These are phyloP conservation scores for Leptestheria dahalacensis DNA, from an alignment of 1,140 invertebrate genomes.

Conservation along the genomic window DNA sequence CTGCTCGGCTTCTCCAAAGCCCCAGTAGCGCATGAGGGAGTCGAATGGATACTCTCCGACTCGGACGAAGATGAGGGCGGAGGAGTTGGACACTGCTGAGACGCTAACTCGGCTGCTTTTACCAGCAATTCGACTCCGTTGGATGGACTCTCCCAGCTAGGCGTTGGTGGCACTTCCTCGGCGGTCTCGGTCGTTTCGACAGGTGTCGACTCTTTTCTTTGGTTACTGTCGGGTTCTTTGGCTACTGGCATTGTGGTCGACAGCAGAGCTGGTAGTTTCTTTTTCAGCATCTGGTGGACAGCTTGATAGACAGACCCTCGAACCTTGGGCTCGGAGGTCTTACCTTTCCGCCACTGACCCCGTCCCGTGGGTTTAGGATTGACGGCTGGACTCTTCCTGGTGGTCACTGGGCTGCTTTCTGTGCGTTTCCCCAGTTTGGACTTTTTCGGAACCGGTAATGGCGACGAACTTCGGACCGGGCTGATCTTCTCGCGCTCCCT, in stretches of 20 bases:
- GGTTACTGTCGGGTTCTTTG: neutral
- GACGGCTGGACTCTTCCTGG: neutral
- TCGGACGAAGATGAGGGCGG: neutral
- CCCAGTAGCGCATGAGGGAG: neutral
- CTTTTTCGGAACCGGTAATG: too few relatives aligned
- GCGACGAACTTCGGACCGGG: neutral
- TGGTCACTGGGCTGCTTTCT: neutral
- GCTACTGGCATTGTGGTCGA: neutral
- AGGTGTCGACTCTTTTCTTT: neutral
- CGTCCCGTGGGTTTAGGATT: neutral
- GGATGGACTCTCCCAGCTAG: neutral
- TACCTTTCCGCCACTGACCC: neutral
- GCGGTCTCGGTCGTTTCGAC: neutral
- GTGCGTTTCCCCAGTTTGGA: too few relatives aligned
- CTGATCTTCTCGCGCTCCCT: neutral
- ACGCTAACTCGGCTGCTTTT: conserved; percentile 1
- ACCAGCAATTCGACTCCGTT: conserved; percentile 7
- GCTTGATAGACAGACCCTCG: conserved; percentile 3
- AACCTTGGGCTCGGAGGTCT: neutral
- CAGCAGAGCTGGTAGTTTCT: neutral
- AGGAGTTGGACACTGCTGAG: conserved; percentile 4
- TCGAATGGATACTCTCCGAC: neutral
- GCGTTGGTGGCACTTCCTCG: neutral
- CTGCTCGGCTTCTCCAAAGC: neutral
- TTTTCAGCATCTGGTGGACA: conserved; percentile 8